phyloP scores from a whole-genome alignment of 1,140 invertebrate genomes.

The Eumaeus atala region DNA sequence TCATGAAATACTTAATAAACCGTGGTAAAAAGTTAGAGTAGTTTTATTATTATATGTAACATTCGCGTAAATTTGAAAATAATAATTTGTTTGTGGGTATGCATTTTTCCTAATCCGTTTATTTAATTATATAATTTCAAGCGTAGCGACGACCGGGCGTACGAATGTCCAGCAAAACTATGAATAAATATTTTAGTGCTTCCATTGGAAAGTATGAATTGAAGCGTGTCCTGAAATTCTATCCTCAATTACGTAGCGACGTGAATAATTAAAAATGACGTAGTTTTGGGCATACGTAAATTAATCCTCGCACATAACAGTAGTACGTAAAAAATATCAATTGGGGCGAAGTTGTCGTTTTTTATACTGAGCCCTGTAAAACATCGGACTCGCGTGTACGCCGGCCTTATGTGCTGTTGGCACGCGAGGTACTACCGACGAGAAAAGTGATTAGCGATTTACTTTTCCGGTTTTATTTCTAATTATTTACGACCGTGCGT shows the following conservation, averaged over 20 bases:
- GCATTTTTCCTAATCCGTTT: no score
- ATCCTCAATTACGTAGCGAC: conserved; percentile 8
- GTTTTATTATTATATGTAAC: no score
- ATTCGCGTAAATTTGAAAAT: no score
- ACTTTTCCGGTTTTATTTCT: conserved; percentile 29
- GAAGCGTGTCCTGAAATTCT: conserved; percentile 6
- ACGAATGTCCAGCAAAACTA: no score
- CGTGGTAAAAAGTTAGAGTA: no score
- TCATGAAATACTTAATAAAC: no score
- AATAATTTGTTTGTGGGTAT: no score
- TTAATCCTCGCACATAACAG: conserved; percentile 46
- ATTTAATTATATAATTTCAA: no score
- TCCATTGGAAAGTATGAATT: background rate
- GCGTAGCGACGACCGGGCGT: no score
- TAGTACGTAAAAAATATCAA: conserved; percentile 62
- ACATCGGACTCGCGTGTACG: conserved; percentile 55
- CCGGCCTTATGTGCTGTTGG: conserved; percentile 44
- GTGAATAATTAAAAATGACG: conserved; percentile 18
- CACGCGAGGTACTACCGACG: conserved; percentile 46
- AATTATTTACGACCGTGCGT: conserved; percentile 13
- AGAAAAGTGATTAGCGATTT: conserved; percentile 41
- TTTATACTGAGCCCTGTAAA: conserved; percentile 54
- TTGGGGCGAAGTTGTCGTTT: conserved; percentile 58
- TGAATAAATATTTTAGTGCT: no score
- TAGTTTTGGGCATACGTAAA: conserved; percentile 25